phyloP scores from a whole-genome alignment of 2,797 vertebrate species.

The Pipistrellus nathusii region DNA sequence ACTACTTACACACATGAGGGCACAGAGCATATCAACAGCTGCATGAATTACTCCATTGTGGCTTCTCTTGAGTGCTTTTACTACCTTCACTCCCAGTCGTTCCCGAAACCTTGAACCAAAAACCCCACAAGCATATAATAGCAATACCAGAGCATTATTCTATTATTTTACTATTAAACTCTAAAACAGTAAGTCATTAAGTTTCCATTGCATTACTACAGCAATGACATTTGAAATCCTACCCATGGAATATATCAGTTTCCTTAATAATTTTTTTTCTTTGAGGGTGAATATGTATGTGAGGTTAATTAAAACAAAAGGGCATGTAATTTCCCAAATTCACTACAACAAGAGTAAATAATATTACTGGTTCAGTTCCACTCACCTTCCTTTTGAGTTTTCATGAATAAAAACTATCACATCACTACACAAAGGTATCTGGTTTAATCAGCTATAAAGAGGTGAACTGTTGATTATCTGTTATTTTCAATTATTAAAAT shows the following conservation, averaged over 20 bases:
- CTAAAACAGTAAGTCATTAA: background rate
- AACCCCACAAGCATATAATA: background rate
- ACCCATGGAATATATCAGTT: background rate
- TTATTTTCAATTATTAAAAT: constrained; percentile 32
- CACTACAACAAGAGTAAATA: background rate
- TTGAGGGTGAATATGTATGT: background rate
- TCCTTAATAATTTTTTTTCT: background rate
- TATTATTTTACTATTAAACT: constrained; percentile 7
- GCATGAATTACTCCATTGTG: constrained; percentile 97
- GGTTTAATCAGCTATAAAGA: constrained; percentile 27
- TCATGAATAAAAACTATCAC: constrained; percentile 36
- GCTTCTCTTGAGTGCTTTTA: constrained; percentile 98
- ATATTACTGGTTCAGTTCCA: background rate
- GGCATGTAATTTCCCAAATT: background rate
- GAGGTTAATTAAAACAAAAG: constrained; percentile 35
- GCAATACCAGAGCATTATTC: background rate
- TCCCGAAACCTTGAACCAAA: constrained; percentile 93
- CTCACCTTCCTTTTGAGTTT: constrained; percentile 35
- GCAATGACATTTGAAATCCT: background rate
- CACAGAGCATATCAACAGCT: constrained; percentile 99
- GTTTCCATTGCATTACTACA: background rate
- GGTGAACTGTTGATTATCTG: background rate
- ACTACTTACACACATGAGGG: constrained; percentile 99
- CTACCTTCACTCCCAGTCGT: constrained; percentile 97
- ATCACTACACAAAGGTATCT: background rate